Base-by-base conservation (phyloP, 1,140 invertebrate genomes). In the Pachyrhynchus sulphureomaculatus region DNA sequence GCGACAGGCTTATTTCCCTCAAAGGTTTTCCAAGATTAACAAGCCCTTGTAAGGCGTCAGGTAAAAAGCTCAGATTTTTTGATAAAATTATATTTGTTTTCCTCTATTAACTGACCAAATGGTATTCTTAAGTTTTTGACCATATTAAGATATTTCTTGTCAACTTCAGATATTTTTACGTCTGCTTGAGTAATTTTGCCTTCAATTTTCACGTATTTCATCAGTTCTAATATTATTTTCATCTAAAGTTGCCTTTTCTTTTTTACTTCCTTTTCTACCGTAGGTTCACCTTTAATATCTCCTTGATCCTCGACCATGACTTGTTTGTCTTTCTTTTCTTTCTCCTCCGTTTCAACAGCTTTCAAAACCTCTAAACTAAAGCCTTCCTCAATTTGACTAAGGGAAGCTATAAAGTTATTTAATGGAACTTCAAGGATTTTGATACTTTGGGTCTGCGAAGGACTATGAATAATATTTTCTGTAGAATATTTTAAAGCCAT, bases 71-170 rank as follows among this genome's bases (percentile, higher is more conserved):
- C 24, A 39, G n/a, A n/a, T n/a, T 13, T 24, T 61, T 61, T 9
- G 58, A 33, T 20, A n/a, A 24, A 4, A 61, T 15, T 32, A 61
- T 52, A 9, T 36, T 34, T 9, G 20, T 23, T n/a, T 36, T 61
- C 48, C 21, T 61, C 48, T 24, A 29, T 23, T 32, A 61, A 9
- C 17, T 61, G 58, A 10, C 10, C 13, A n/a, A 61, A n/a, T 5
- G 58, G 49, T 3, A 64, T 48, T 36, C 15, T 34, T 24, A 61
- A 21, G 17, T 51, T 45, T 23, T 21, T 42, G 8, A 49, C 41
- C 2, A 53, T 21, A 24, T 52, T 2, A 13, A 45, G 10, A 48
- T 57, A 56, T 42, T 29, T 53, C 49, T 62, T 37, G 45, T 41
- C 21, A 26, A 18, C 17, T 20, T n/a, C 41, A 1, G 41, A 44